phyloP scores from a whole-genome alignment of 1,140 invertebrate genomes.

The Ips nitidus region DNA sequence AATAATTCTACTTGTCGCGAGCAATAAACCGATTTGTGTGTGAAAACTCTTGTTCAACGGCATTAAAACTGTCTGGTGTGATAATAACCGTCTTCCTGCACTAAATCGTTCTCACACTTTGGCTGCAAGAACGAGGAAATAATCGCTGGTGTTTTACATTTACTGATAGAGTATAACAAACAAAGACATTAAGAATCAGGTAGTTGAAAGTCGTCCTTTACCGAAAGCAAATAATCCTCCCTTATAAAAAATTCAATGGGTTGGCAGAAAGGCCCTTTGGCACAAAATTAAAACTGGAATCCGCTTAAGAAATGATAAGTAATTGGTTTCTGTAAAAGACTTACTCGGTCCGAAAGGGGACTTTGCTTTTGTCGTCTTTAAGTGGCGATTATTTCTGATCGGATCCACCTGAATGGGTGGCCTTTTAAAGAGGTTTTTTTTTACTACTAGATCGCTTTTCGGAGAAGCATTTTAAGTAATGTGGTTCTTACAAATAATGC shows the following conservation, averaged over 20 bases:
- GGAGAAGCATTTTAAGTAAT: no score
- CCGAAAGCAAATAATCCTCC: slow-evolving; percentile 6
- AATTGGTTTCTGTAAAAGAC: slow-evolving; percentile 32
- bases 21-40: slow-evolving; percentile 3
- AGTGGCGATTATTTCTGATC: slow-evolving; percentile 40
- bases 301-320: slow-evolving; percentile 31
- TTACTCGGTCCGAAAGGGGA: slow-evolving; percentile 17
- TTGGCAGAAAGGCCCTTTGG: slow-evolving; percentile 7
- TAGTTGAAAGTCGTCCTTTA: slow-evolving; percentile 7
- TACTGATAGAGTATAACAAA: not conserved
- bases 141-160: slow-evolving; percentile 15
- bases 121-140: slow-evolving; percentile 15
- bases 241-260: slow-evolving; percentile 18
- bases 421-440: not conserved
- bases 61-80: slow-evolving; percentile 20
- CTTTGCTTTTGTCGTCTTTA: slow-evolving; percentile 27
- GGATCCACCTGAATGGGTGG: slow-evolving; percentile 34
- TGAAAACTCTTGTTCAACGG: slow-evolving; percentile 6
- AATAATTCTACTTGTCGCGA: not conserved
- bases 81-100: slow-evolving; percentile 19
- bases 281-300: slow-evolving; percentile 25
- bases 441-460: not conserved
- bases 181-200: not conserved
- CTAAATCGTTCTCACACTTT: slow-evolving; percentile 24
- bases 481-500: no score